Evolutionary conservation across 2,113 vertebrate genomes (phyloP), one percentile per base, ranked within the genome.

Genomic region (Gallinago undulata): DNA sequence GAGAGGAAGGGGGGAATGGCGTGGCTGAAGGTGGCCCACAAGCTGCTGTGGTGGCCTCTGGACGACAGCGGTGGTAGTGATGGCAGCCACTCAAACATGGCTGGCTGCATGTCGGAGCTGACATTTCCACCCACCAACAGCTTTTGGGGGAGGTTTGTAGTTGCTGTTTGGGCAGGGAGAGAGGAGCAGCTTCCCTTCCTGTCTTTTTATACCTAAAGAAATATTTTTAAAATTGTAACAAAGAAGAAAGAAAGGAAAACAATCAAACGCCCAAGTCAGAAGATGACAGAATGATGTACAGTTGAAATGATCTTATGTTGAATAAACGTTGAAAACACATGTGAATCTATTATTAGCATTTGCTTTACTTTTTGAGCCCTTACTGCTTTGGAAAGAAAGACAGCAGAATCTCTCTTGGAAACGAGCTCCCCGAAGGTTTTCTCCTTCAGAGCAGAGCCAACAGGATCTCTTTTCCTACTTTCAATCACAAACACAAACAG

Each of bases 61-160:
- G 23, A 16, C 41, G 37, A 37, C 57, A 45, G 66, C 4, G 0
- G 16, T 6, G 12, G 35, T 19, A 22, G 22, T 53, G 72, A 48
- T 0, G 3, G 57, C 14, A 62, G 67, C 53, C 2, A 1, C 31
- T 76, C 30, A 43, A 17, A 21, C 0, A 0, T 41, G 28, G 21
- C 59, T 72, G 43, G 7, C 15, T 0, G 0, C 24, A 6, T 1
- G 8, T 41, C 1, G 4, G 19, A 75, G 21, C 35, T 27, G 39
- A 4, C 8, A 37, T 3, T 88, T 74, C 41, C 47, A 92, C 13
- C 15, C 30, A 51, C 45, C 10, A 14, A 45, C 4, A 35, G n/a
- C 31, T 48, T 47, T 4, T 16, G 13, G 6, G 53, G 31, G 25
- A 41, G 7, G 16, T 19, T 12, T 7, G 3, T 6, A 30, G 47